Evolutionary conservation across 1,140 invertebrate genomes (phyloP).

Genomic region (Orchesella cincta): DNA sequence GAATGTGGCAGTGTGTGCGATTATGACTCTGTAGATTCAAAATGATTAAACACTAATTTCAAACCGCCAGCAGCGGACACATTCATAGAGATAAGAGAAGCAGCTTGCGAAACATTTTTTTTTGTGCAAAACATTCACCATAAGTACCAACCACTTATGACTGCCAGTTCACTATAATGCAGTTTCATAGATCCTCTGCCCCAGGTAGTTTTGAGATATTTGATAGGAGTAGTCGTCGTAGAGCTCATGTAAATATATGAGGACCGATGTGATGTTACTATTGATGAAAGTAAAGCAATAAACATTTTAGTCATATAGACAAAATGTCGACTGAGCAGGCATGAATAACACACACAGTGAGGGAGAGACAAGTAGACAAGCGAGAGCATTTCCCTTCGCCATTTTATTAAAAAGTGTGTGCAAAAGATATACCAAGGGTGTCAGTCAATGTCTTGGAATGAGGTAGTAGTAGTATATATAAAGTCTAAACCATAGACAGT

Average conservation of each 20-base stretch:
- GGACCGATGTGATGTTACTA: too few relatives aligned
- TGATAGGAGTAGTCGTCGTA: too few relatives aligned
- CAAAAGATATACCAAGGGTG: background rate
- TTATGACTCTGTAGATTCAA: conserved; percentile 7
- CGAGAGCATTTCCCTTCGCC: background rate
- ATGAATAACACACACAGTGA: too few relatives aligned
- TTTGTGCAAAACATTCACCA: background rate
- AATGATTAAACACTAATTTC: conserved; percentile 27
- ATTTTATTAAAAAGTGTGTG: background rate
- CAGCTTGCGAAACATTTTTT: conserved; percentile 5
- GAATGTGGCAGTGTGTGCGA: background rate
- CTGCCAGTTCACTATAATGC: too few relatives aligned
- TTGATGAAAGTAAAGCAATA: too few relatives aligned
- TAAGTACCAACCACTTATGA: background rate
- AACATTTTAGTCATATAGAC: too few relatives aligned
- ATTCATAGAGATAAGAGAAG: background rate
- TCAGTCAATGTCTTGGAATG: background rate
- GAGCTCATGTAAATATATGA: too few relatives aligned
- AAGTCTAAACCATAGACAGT: background rate
- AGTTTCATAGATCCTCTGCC: too few relatives aligned
- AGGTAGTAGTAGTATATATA: background rate
- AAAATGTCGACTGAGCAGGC: too few relatives aligned
- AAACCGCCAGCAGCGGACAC: conserved; percentile 9
- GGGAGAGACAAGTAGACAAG: too few relatives aligned
- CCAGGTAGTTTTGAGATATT: too few relatives aligned